These are phyloP conservation scores for Strix occidentalis DNA, from an alignment of 2,797 vertebrate species.

Conservation along the genomic window DNA sequence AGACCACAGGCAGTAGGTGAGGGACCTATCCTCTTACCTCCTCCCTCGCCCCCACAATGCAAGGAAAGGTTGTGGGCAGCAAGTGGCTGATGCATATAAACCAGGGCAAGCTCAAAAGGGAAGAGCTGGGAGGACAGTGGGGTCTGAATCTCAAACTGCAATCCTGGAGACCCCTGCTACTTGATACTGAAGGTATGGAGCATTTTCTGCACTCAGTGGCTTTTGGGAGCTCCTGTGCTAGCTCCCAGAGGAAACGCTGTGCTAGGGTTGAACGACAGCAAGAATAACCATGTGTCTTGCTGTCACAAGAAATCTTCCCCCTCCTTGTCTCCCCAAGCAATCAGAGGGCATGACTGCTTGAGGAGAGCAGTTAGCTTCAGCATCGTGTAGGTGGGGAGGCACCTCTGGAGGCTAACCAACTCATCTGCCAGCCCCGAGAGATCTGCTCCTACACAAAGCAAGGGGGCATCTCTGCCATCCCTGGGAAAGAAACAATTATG, in stretches of 20 bases:
- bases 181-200: background rate
- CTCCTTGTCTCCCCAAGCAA: rapidly evolving
- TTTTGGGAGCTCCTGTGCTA: background rate
- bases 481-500: background rate
- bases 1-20: background rate
- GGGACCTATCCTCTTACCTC: background rate
- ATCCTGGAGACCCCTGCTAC: background rate
- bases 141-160: background rate
- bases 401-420: background rate
- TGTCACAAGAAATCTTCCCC: background rate
- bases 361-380: background rate
- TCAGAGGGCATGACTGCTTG: rapidly evolving
- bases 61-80: background rate
- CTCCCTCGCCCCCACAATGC: background rate
- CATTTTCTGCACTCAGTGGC: background rate
- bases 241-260: background rate
- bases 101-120: background rate
- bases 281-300: rapidly evolving
- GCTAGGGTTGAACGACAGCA: background rate
- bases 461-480: background rate
- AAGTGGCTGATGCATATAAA: background rate
- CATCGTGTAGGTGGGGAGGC: background rate
- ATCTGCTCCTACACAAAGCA: background rate
- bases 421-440: rapidly evolving
- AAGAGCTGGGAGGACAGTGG: background rate